phyloP scores from a whole-genome alignment of 2,113 vertebrate species.

The Silurus meridionalis region DNA sequence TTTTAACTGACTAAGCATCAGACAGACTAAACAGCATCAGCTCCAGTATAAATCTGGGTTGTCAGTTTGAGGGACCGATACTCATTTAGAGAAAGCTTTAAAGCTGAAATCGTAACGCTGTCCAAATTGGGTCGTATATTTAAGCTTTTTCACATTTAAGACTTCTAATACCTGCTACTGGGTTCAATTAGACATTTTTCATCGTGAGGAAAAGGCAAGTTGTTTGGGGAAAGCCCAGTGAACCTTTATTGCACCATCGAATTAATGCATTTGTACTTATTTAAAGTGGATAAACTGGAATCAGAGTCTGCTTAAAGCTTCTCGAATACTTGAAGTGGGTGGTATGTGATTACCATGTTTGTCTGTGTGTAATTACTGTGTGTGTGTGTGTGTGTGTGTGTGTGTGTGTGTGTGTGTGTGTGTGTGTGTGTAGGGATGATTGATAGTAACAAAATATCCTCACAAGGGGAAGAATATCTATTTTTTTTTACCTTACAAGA shows the following conservation, averaged over 20 bases:
- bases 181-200: conserved; percentile 17
- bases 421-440: neutral
- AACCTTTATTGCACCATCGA: neutral
- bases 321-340: neutral
- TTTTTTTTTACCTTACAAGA: neutral
- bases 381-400: neutral
- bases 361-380: neutral
- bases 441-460: neutral
- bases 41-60: conserved; percentile 1
- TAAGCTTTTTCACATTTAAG: conserved; percentile 16
- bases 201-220: neutral
- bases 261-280: neutral
- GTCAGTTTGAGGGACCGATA: neutral
- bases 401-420: neutral
- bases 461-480: neutral
- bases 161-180: conserved; percentile 7
- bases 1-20: conserved; percentile 13
- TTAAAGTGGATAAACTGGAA: conserved; percentile 1
- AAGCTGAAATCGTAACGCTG: neutral
- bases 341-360: neutral
- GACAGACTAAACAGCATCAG: neutral
- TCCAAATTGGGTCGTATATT: conserved; percentile 10
- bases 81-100: conserved; percentile 25
- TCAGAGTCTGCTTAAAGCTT: neutral
- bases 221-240: neutral